A percentile compares a stretch with the other conserved stretches of the same genome.
Conservation (phyloP, 1,140 invertebrate species). For the Zaprionus tsacasi region DNA sequence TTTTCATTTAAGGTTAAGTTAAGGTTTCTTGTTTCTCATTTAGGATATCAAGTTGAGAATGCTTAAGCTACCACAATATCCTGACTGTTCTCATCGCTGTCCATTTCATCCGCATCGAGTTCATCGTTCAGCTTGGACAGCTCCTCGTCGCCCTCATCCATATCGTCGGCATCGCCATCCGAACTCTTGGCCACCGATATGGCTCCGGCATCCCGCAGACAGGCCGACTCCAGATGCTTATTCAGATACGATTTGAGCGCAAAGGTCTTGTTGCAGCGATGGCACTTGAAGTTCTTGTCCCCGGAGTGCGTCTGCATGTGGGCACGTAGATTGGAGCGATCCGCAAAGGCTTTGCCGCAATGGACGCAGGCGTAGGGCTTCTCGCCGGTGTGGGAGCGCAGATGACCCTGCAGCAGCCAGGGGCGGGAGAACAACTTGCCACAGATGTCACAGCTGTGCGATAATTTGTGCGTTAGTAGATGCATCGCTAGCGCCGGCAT, state of each 20-base stretch:
- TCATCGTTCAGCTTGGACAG: conserved; percentile 35
- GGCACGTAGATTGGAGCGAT: conserved; percentile 93
- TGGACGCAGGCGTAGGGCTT: conserved; percentile 87
- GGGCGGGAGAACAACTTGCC: conserved; percentile 96
- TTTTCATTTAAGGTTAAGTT: conserved; percentile 19
- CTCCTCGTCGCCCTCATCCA: conserved; percentile 37
- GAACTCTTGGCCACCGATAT: conserved; percentile 47
- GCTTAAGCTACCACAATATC: conserved; percentile 83
- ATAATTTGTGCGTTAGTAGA: conserved; percentile 95
- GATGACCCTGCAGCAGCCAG: conserved; percentile 95
- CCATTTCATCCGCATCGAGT: conserved; percentile 61
- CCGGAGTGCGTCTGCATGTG: conserved; percentile 97
- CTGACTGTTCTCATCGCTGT: conserved; percentile 83
- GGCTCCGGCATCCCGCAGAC: conserved; percentile 85
- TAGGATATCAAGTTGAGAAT: conserved; percentile 21
- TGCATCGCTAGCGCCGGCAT: conserved; percentile 99
- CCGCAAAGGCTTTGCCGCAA: conserved; percentile 89
- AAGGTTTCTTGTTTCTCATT: conserved; percentile 16
- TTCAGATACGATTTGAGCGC: conserved; percentile 98
- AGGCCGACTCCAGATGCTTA: conserved; percentile 97
- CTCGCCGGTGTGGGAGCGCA: conserved; percentile 89
- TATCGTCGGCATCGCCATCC: conserved; percentile 47
- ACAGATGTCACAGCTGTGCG: conserved; percentile 96
- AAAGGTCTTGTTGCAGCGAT: conserved; percentile 95
- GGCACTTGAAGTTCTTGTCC: conserved; percentile 95